These are phyloP conservation scores for Trachymyrmex septentrionalis DNA, from an alignment of 1,140 invertebrate genomes.

Conservation along the genomic window DNA sequence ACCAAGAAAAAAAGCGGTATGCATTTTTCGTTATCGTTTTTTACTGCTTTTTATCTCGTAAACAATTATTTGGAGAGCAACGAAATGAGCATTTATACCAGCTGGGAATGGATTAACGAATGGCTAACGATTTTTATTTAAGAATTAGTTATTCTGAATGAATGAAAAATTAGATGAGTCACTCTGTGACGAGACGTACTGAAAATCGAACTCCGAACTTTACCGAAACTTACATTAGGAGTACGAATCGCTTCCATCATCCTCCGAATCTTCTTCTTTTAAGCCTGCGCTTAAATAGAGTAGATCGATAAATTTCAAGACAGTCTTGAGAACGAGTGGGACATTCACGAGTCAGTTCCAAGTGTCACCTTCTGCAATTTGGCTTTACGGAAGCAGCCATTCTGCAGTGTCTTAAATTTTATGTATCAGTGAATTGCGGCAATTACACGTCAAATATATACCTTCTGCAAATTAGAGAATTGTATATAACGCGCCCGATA, in stretches of 20 bases:
- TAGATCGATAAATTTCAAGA: constrained; percentile 70
- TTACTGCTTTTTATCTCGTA: neutral
- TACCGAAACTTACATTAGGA: constrained; percentile 2
- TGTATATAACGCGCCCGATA: neutral
- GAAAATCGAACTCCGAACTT: neutral
- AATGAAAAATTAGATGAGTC: constrained; percentile 3
- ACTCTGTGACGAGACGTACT: neutral
- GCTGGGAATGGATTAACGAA: neutral
- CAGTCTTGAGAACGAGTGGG: neutral
- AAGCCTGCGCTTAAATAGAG: constrained; percentile 61
- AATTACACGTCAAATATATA: neutral
- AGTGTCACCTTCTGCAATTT: neutral
- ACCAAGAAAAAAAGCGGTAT: neutral
- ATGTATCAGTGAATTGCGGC: neutral
- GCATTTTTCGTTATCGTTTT: constrained; percentile 11
- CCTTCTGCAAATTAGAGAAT: neutral
- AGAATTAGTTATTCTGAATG: neutral
- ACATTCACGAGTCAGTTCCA: neutral
- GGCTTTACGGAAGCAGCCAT: neutral
- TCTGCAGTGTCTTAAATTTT: neutral
- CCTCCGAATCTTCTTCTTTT: constrained; percentile 8
- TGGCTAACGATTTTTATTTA: neutral
- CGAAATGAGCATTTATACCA: neutral
- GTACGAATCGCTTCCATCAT: constrained; percentile 33
- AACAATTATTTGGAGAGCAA: neutral